Evolutionary conservation across 2,113 vertebrate species (phyloP), one percentile per base, ranked within the genome.

Genomic region (Siphamia tubifer): DNA sequence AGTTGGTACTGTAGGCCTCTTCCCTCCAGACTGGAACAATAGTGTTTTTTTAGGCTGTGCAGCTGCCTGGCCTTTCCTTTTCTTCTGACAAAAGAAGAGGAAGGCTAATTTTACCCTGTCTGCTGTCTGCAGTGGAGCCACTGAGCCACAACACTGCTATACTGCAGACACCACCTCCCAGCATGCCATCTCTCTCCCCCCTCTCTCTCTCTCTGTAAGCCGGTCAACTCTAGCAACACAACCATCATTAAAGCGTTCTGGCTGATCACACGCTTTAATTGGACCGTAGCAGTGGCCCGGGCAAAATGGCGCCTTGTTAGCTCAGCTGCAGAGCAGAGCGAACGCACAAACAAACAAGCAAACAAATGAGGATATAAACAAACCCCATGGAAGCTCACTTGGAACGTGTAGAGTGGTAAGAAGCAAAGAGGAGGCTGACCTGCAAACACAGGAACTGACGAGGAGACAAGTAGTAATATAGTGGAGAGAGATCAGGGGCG

Each of bases 221-320:
- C 42, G 77, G 82, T 86, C 79, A 89, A 72, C 86, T 87, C 61
- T 75, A 56, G 79, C 74, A 79, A 75, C 86, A 70, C 79, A 87
- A 69, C 88, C 86, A 89, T 91, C 90, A 93, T 93, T 93, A 92
- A 91, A 91, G 88, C 71, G 90, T 92, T 93, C 90, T 90, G 89
- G 89, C 82, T 92, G 92, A 92, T 92, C 88, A 93, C 83, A 89
- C 81, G 82, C 83, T 92, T 92, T 93, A 93, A 92, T 92, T 92
- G 90, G 89, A 87, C 74, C 71, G 9, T 77, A 71, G 79, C 84
- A 83, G 83, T 45, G 65, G 83, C 82, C 28, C 6, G 65, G 74
- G 83, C 67, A 84, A 92, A 90, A 89, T 85, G 82, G 86, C 71
- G 81, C 77, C 87, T 90, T 90, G 89, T 92, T 92, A 91, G 87